Base-by-base conservation (phyloP, 2,888 invertebrate species). In the Carabus problematicus region DNA sequence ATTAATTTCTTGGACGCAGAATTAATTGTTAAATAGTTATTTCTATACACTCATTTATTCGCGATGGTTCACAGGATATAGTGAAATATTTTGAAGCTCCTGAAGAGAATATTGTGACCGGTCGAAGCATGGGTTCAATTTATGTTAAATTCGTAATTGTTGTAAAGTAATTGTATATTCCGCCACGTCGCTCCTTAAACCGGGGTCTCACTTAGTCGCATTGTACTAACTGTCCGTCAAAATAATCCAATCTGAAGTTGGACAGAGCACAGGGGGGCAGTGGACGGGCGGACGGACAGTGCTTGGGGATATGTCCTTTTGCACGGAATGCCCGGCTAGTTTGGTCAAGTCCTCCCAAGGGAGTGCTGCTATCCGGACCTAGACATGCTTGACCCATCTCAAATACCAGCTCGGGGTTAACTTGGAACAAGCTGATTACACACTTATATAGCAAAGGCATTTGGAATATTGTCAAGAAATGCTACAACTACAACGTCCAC, bases 361-460 rank as follows among this genome's bases (percentile, higher is more conserved):
- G 56, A 56, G 29, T 19, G 29, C 56, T 39, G 39, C 56, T 19
- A 39, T 39, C 56, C 56, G 56, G 56, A 18, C 16, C n/a, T 39
- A 56, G 56, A 56, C 56, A 56, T 56, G 56, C 56, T 56, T 56
- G 56, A 19, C 56, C 52, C 52, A 16, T 52, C 52, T 52, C 52
- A 52, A 52, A 52, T 52, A 52, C 52, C 52, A 52, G 52, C 52
- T 8, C 52, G 19, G 56, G n/a, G 56, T 56, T 39, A 56, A 56
- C 56, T 56, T 39, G 29, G 56, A 56, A 56, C 56, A 56, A 56
- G 56, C 56, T 56, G 56, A 29, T 56, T 56, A 56, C 56, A 56
- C 12, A 56, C 56, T 29, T 56, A n/a, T n/a, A n/a, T n/a, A 39
- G 56, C 7, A 40, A 56, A 56, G 29, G 56, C 56, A 56, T 56